A percentile compares a stretch with the other conserved stretches of the same genome.
Evolutionary conservation across 2,113 vertebrate species (phyloP).

Genomic region (Saguinus imperator): DNA sequence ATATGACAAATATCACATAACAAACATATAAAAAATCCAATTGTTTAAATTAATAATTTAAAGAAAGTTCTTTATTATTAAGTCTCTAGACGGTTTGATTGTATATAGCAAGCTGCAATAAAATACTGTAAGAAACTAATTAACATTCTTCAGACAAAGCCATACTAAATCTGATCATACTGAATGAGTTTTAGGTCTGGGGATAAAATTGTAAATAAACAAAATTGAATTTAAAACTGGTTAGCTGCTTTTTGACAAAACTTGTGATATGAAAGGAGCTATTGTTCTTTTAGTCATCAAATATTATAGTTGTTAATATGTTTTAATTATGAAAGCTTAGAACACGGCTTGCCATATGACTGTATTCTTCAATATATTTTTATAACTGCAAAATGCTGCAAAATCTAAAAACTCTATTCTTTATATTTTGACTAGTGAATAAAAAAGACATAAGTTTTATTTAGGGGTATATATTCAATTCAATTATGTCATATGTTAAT

Average conservation of each 20-base stretch:
- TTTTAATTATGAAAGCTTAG: not conserved
- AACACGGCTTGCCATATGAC: not conserved
- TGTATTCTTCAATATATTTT: not conserved
- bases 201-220: constrained; percentile 25
- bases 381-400: not conserved
- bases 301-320: not conserved
- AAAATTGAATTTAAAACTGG: not conserved
- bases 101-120: not conserved
- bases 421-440: not conserved
- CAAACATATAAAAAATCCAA: not conserved
- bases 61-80: not conserved
- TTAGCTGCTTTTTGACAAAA: not conserved
- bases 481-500: not conserved
- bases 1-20: not conserved
- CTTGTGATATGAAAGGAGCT: not conserved
- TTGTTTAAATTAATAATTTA: not conserved
- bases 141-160: constrained; percentile 26
- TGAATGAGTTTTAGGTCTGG: not conserved
- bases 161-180: not conserved
- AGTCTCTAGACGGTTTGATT: not conserved
- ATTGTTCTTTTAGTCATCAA: not conserved
- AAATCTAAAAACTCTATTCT: not conserved
- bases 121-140: not conserved
- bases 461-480: not conserved
- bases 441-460: not conserved